These are phyloP conservation scores for Corbicula japonica DNA, from an alignment of 2,888 invertebrate species.

Conservation along the genomic window DNA sequence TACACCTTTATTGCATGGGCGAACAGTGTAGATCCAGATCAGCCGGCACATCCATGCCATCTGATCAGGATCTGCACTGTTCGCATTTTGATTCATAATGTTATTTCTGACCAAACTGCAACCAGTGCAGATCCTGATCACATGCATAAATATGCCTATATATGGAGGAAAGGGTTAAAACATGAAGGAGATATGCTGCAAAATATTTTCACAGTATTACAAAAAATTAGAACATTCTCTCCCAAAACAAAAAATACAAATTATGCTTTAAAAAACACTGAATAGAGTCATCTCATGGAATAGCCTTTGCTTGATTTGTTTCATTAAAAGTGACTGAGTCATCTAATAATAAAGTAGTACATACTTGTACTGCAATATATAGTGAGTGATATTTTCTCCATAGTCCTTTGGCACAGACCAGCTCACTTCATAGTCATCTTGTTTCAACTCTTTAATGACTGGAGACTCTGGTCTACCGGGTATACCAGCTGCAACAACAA, in stretches of 20 bases:
- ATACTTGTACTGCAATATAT: slow-evolving; percentile 91
- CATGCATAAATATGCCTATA: too few relatives aligned
- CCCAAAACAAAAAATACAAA: slow-evolving; percentile 9
- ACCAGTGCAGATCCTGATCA: too few relatives aligned
- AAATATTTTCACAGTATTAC: too few relatives aligned
- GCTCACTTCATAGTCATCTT: slow-evolving; percentile 89
- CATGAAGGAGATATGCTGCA: too few relatives aligned
- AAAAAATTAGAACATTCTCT: too few relatives aligned
- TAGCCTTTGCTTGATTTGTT: not conserved
- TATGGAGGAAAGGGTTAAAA: too few relatives aligned
- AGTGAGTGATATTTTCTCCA: slow-evolving; percentile 92
- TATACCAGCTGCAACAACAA: slow-evolving; percentile 85
- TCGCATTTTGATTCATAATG: too few relatives aligned
- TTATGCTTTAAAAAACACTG: not conserved
- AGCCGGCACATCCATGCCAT: too few relatives aligned
- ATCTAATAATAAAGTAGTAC: not conserved
- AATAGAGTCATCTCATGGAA: not conserved
- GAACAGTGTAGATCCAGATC: too few relatives aligned
- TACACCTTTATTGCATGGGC: too few relatives aligned
- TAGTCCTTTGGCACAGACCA: slow-evolving; percentile 93
- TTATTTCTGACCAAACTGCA: too few relatives aligned
- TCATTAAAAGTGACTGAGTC: not conserved
- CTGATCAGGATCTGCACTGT: too few relatives aligned
- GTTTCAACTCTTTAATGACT: slow-evolving; percentile 91
- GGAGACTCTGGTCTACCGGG: slow-evolving; percentile 94